Percentiles rank a stretch among this genome's conserved stretches.
Evolutionary conservation across 2,797 vertebrate genomes (phyloP).

Genomic region (Trachurus trachurus): DNA sequence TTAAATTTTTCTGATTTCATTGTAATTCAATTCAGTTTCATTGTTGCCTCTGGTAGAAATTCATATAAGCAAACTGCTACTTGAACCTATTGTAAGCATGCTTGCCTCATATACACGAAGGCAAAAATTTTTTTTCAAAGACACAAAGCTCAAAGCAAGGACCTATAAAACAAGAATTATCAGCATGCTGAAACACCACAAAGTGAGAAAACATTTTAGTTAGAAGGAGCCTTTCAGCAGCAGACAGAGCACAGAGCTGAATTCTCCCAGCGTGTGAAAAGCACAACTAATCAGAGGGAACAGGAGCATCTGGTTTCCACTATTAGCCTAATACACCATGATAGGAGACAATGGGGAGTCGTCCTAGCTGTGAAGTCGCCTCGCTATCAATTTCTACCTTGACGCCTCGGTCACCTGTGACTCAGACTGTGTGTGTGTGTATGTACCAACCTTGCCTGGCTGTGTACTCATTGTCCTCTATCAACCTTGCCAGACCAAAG

Average conservation of each 20-base stretch:
- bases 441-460: slow-evolving; percentile 92
- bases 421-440: slow-evolving; percentile 21
- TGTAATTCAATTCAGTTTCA: neutral
- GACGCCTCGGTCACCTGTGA: slow-evolving; percentile 40
- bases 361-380: slow-evolving; percentile 41
- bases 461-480: slow-evolving; percentile 98
- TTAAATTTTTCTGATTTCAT: neutral
- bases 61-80: neutral
- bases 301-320: slow-evolving; percentile 67
- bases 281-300: slow-evolving; percentile 49
- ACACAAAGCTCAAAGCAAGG: neutral
- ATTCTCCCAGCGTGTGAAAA: slow-evolving; percentile 34
- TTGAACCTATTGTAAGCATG: slow-evolving; percentile 8
- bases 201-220: neutral
- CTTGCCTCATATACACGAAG: neutral
- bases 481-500: slow-evolving; percentile 96
- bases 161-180: neutral
- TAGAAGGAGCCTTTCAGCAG: slow-evolving; percentile 12
- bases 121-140: too few relatives aligned
- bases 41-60: neutral
- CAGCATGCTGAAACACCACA: neutral
- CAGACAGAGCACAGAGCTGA: slow-evolving; percentile 5
- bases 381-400: slow-evolving; percentile 29
- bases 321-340: slow-evolving; percentile 52
- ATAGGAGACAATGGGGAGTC: slow-evolving; percentile 45